These are phyloP conservation scores for Phalacrocorax pelagicus DNA, from an alignment of 2,113 vertebrate genomes.

Conservation along the genomic window DNA sequence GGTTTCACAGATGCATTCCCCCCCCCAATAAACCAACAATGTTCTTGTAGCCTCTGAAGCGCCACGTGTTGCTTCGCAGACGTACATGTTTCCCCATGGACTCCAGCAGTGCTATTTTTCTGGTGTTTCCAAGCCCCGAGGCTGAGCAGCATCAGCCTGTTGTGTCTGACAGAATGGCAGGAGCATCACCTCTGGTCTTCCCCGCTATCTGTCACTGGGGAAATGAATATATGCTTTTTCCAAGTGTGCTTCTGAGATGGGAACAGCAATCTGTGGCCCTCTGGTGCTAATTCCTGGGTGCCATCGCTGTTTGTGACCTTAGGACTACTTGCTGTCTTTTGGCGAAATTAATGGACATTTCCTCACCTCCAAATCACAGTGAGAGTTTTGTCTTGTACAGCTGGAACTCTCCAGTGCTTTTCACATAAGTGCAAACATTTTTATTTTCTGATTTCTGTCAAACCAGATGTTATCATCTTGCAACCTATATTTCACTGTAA, in stretches of 20 bases:
- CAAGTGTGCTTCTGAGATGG: too few relatives aligned
- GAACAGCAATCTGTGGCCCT: background rate
- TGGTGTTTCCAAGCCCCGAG: background rate
- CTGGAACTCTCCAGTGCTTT: background rate
- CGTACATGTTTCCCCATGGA: background rate
- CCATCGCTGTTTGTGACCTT: background rate
- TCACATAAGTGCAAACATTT: background rate
- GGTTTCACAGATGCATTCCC: fast-evolving
- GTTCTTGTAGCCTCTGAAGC: fast-evolving
- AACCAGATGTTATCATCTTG: background rate
- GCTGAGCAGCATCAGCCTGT: background rate
- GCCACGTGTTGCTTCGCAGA: background rate
- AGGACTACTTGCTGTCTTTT: background rate
- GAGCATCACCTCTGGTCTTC: background rate
- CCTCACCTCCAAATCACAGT: background rate
- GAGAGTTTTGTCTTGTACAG: background rate
- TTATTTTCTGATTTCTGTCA: background rate
- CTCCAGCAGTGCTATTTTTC: background rate
- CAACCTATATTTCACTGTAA: slow-evolving; percentile 6
- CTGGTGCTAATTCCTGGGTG: background rate
- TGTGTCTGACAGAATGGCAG: background rate
- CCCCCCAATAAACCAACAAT: fast-evolving
- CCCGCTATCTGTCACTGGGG: fast-evolving
- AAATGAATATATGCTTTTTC: background rate
- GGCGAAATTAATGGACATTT: background rate